Evolutionary conservation across 2,888 invertebrate genomes (phyloP).

Genomic region (Pheosia tremula): DNA sequence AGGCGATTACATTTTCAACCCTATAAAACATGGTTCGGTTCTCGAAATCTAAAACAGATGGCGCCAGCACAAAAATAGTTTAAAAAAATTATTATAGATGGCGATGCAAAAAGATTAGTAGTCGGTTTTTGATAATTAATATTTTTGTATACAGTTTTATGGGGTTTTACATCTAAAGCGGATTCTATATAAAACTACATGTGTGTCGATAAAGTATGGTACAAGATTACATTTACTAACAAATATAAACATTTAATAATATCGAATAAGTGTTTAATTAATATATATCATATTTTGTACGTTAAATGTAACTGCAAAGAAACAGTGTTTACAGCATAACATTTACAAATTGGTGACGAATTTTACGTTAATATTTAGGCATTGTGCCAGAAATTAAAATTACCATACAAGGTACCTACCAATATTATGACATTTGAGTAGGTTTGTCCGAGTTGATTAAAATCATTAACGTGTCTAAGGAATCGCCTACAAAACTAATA

Average conservation of each 20-base stretch:
- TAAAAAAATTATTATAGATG: background rate
- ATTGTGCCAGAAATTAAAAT: background rate
- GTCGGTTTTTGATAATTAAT: too few species aligned
- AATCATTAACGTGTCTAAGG: too few species aligned
- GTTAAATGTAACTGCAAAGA: conserved; percentile 3
- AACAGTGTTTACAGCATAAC: background rate
- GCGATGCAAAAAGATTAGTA: background rate
- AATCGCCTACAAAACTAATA: too few species aligned
- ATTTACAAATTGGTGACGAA: background rate
- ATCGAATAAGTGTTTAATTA: background rate
- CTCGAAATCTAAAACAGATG: too few species aligned
- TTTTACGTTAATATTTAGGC: background rate
- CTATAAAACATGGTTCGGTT: too few species aligned
- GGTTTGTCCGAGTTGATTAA: too few species aligned
- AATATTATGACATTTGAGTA: too few species aligned
- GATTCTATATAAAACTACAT: background rate
- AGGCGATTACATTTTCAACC: too few species aligned
- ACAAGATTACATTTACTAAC: conserved; percentile 2
- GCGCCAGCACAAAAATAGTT: too few species aligned
- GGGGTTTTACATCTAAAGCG: background rate
- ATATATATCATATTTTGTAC: conserved; percentile 4
- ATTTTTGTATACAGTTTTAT: background rate
- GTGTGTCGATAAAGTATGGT: background rate
- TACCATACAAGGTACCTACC: too few species aligned
- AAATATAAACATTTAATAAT: background rate